These are phyloP conservation scores for Neuroterus valhalla DNA, from an alignment of 1,140 invertebrate genomes.

Conservation along the genomic window DNA sequence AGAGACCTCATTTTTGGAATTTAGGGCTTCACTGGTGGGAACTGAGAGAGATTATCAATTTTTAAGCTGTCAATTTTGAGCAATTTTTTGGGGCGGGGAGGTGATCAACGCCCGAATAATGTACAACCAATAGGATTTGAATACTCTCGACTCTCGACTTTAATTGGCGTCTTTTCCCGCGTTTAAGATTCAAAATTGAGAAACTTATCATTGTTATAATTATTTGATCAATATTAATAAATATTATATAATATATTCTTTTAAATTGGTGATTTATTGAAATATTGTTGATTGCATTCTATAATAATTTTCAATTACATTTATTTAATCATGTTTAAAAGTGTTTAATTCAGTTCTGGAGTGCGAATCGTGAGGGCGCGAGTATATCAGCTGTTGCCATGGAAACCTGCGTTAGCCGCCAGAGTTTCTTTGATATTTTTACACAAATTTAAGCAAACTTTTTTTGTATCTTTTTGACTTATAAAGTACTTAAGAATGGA, in stretches of 20 bases:
- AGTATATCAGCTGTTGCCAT: constrained; percentile 37
- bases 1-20: background rate
- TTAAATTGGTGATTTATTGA: background rate
- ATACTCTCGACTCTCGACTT: too few relatives aligned
- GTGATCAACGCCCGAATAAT: constrained; percentile 1
- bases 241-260: background rate
- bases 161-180: background rate
- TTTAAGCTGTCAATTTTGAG: constrained; percentile 28
- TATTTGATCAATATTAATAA: background rate
- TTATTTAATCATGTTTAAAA: too few relatives aligned
- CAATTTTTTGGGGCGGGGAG: background rate
- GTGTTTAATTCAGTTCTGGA: constrained; percentile 7
- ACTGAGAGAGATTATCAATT: background rate
- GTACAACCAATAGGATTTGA: constrained; percentile 16
- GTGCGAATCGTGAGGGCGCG: background rate
- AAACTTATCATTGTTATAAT: background rate
- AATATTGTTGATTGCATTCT: background rate
- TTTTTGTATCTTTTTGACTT: constrained; percentile 34
- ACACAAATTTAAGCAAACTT: constrained; percentile 31
- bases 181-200: background rate
- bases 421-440: constrained; percentile 32
- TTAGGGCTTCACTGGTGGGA: background rate
- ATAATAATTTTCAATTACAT: background rate
- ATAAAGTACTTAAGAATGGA: constrained; percentile 63
- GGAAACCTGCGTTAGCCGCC: constrained; percentile 24